A percentile compares a stretch with the other conserved stretches of the same genome.
These are phyloP conservation scores for Alosa sapidissima DNA, from an alignment of 2,797 vertebrate species.

Conservation along the genomic window DNA sequence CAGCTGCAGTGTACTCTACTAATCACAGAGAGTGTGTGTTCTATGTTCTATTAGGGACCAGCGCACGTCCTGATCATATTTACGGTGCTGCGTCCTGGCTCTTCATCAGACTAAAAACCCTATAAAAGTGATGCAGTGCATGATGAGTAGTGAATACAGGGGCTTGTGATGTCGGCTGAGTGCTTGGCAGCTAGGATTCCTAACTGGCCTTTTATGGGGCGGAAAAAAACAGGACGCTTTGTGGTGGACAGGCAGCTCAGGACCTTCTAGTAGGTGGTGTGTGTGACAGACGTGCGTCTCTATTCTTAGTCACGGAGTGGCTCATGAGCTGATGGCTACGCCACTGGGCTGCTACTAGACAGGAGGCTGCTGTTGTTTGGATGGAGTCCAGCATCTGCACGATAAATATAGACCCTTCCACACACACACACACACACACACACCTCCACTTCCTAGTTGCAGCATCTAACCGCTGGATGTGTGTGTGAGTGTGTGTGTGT, in stretches of 20 bases:
- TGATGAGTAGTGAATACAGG: not conserved
- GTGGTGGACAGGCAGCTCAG: not conserved
- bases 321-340: not conserved
- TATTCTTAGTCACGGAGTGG: conserved; percentile 38
- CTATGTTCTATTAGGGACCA: not conserved
- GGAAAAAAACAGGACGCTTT: conserved; percentile 12
- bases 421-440: too few species aligned
- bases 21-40: not conserved
- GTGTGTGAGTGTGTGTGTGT: not conserved
- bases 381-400: not conserved
- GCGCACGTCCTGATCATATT: not conserved
- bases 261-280: conserved; percentile 18
- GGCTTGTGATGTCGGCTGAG: not conserved
- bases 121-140: not conserved
- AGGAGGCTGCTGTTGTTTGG: not conserved
- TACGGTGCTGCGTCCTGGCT: not conserved
- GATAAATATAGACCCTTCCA: not conserved
- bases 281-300: conserved; percentile 24
- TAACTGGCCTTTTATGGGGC: conserved; percentile 25
- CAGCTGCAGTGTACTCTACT: not conserved
- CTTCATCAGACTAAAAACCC: not conserved
- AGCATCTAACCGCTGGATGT: not conserved
- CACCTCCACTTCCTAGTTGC: not conserved
- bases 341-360: not conserved
- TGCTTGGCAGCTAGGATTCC: not conserved